Percentiles rank a stretch among this genome's conserved stretches.
Evolutionary conservation across 2,888 invertebrate species (phyloP).

Genomic region (Holacanthella duospinosa): DNA sequence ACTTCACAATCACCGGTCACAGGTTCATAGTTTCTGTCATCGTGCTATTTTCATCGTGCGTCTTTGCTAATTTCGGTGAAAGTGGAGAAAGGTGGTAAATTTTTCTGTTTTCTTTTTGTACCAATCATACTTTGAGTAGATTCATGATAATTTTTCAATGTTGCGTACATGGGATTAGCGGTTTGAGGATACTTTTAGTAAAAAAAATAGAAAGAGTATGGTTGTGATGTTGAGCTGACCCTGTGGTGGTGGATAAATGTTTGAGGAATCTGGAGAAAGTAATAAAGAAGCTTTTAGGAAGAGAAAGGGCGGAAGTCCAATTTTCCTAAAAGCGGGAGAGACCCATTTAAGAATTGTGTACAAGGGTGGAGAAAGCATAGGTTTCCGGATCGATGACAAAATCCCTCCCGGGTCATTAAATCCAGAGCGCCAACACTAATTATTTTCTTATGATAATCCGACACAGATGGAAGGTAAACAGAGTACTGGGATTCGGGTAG

Average conservation of each 20-base stretch:
- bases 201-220: too few species aligned
- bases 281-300: slow-evolving; percentile 13
- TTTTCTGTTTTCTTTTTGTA: too few species aligned
- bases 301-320: slow-evolving; percentile 12
- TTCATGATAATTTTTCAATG: too few species aligned
- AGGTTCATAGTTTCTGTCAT: too few species aligned
- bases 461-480: slow-evolving; percentile 9
- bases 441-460: slow-evolving; percentile 15
- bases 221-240: too few species aligned
- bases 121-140: too few species aligned
- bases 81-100: too few species aligned
- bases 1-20: too few species aligned
- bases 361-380: neutral
- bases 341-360: neutral
- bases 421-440: slow-evolving; percentile 14
- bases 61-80: too few species aligned
- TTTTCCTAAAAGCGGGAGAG: slow-evolving; percentile 12
- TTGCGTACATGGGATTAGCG: too few species aligned
- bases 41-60: too few species aligned
- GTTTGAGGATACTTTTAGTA: too few species aligned
- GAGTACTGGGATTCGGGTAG: neutral
- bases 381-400: slow-evolving; percentile 11
- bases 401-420: slow-evolving; percentile 15
- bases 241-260: neutral
- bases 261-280: neutral